Base-by-base conservation (phyloP, 2,888 invertebrate species). In the Agrochola litura region DNA sequence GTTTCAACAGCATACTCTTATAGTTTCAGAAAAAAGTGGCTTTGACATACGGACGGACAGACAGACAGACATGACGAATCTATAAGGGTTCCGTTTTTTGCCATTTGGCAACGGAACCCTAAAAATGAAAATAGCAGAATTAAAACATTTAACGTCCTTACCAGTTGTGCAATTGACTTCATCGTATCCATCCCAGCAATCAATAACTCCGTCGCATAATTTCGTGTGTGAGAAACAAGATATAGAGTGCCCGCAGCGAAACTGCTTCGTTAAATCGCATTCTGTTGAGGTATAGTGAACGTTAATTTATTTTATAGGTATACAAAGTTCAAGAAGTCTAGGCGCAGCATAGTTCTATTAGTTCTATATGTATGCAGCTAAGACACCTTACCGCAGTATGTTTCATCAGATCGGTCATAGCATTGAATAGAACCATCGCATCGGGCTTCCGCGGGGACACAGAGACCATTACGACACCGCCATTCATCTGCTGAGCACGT, bases 151-250 rank as follows among this genome's bases (percentile, higher is more conserved):
- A 60, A 19, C 2, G 0, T 72, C 83, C 94, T 93, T 94, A 98
- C 98, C 97, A 91, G 96, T 94, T 69, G 97, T 97, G 92, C 98
- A 98, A 92, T 98, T 97, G 54, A 97, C 94, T 97, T 98, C 98
- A 91, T 98, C 98, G 60, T 97, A 97, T 76, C 97, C 98, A 92
- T 98, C 98, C 98, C 98, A 98, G 91, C 98, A 98, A 92, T 98
- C 98, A 79, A 98, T 97, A 80, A 97, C 95, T 58, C 98, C 97
- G 91, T 98, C 97, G 92, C 98, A 98, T 88, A 97, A 96, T 92
- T 97, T 97, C n/a, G 95, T 94, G 82, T 97, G 97, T n/a, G 97
- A 95, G 79, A 98, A 97, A 93, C 98, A 98, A 68, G 98, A 98
- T 85, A 98, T 98, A 69, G 97, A 96, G 89, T 98, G 97, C 67